Conservation (phyloP, 2,888 invertebrate species). For the Hedychridium roseum region DNA sequence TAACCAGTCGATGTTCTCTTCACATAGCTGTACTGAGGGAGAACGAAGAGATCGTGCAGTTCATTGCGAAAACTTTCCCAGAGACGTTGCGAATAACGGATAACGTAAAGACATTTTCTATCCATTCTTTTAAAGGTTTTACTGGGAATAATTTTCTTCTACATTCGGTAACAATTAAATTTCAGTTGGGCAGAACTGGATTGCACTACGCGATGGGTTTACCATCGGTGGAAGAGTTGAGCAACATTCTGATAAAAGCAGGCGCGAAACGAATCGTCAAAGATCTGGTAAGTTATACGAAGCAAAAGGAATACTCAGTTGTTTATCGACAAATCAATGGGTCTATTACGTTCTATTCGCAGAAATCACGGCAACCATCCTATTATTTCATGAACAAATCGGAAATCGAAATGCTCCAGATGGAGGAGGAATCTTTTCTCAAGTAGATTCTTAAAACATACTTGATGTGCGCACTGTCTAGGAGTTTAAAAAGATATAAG, state of each 20-base stretch:
- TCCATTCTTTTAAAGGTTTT: not conserved
- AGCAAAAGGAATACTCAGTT: not conserved
- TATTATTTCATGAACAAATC: constrained; percentile 94
- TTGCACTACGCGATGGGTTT: constrained; percentile 93
- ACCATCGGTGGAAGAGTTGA: constrained; percentile 82
- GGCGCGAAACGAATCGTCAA: constrained; percentile 85
- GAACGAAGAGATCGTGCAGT: constrained; percentile 81
- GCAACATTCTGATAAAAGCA: constrained; percentile 80
- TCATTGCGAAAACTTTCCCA: constrained; percentile 76
- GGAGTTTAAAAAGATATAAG: not conserved
- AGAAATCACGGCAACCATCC: constrained; percentile 86
- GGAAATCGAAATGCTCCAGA: constrained; percentile 83
- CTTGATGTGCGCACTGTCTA: not conserved
- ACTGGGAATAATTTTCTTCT: not conserved
- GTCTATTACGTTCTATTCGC: constrained; percentile 29
- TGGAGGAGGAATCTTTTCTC: constrained; percentile 75
- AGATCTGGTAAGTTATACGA: constrained; percentile 70
- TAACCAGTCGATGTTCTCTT: constrained; percentile 79
- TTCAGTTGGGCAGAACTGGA: constrained; percentile 85
- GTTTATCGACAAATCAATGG: not conserved
- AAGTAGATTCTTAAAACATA: constrained; percentile 1
- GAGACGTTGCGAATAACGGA: constrained; percentile 81
- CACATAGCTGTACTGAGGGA: constrained; percentile 89
- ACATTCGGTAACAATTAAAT: constrained; percentile 24
- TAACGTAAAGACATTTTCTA: constrained; percentile 72